These are phyloP conservation scores for Eudemis profundana DNA, from an alignment of 2,888 invertebrate species.

Conservation along the genomic window DNA sequence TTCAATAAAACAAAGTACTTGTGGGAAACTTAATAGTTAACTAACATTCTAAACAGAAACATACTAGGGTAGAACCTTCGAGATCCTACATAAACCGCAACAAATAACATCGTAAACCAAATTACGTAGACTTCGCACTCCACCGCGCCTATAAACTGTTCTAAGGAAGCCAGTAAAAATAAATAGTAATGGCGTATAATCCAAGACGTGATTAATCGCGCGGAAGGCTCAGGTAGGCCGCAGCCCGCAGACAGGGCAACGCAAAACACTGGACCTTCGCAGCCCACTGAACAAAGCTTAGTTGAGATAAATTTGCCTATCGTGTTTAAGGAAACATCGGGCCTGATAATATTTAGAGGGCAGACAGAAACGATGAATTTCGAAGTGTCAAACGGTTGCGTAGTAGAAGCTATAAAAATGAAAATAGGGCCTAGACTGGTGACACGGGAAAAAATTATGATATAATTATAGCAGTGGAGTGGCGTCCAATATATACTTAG, in stretches of 20 bases:
- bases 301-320: conserved; percentile 36
- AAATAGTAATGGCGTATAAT: conserved; percentile 39
- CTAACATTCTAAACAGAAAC: conserved; percentile 3
- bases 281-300: conserved; percentile 33
- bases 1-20: too few relatives aligned
- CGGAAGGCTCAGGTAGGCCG: conserved; percentile 35
- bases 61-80: neutral
- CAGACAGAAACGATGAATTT: neutral
- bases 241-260: conserved; percentile 26
- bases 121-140: conserved; percentile 31
- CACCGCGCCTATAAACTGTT: conserved; percentile 30
- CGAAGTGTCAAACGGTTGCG: too few relatives aligned
- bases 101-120: conserved; percentile 22
- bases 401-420: too few relatives aligned
- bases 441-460: too few relatives aligned
- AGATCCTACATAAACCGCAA: neutral
- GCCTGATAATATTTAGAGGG: neutral
- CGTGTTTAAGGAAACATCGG: conserved; percentile 21
- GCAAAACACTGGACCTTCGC: conserved; percentile 30
- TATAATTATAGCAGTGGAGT: too few relatives aligned
- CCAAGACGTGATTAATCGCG: conserved; percentile 35
- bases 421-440: too few relatives aligned
- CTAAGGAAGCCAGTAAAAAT: conserved; percentile 36
- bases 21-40: too few relatives aligned
- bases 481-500: too few relatives aligned